Evolutionary conservation across 37 sponge, comb jelly and placozoan species (phyloP), one percentile per base, ranked within the genome.

Genomic region (Cladorhizidae sp.): DNA sequence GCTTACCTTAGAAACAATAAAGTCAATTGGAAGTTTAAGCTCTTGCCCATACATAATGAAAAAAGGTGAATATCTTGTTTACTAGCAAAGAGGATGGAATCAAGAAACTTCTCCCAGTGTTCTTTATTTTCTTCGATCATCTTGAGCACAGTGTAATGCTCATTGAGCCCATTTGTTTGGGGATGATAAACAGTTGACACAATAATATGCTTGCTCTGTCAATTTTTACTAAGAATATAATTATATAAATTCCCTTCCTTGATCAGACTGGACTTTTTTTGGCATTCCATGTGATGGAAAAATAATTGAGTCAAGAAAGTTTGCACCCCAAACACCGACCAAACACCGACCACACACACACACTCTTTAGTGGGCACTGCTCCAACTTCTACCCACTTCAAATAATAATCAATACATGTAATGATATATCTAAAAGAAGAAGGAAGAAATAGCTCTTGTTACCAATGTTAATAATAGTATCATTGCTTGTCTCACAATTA

Each of bases 141-240:
- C n/a, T n/a, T n/a, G n/a, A n/a, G n/a, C n/a, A n/a, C n/a, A n/a
- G n/a, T 87, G 21, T 83, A 40, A 14, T 75, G 3, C 29, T 87
- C 88, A 75, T 76, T n/a, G n/a, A 87, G 56, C 23, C 88, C 88
- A 77, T 82, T 81, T 12, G 76, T 75, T 57, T 86, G 82, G 63
- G 49, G 5, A 45, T 45, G 49, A 45, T 45, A 45, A 9, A 9
- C 49, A 45, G 49, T 45, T 45, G 49, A 45, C 32, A 81, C 33
- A 41, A 52, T 42, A 31, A 31, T 1, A 88, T 40, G 2, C 80
- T 74, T 28, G 74, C 62, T 26, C 58, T 12, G 15, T 84, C 57
- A 61, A n/a, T 71, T 11, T 39, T 78, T 21, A 35, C n/a, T n/a
- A 12, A 45, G 49, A 9, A 23, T 9, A 62, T 77, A 61, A 14